phyloP scores from a whole-genome alignment of 2,113 vertebrate species.

The Cercocebus atys region DNA sequence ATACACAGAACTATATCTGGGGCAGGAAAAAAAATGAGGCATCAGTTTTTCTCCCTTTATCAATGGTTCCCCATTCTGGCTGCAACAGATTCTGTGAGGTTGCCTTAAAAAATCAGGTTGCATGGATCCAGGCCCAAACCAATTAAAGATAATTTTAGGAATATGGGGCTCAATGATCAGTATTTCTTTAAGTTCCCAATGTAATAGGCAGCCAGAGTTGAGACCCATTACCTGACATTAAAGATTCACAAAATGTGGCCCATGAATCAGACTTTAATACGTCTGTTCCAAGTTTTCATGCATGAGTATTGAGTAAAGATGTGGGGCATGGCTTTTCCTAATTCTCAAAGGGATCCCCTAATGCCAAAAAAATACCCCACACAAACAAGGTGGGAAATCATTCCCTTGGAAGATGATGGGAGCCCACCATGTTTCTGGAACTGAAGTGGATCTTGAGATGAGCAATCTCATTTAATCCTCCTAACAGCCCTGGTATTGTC shows the following conservation, averaged over 20 bases:
- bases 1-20: neutral
- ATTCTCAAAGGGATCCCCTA: neutral
- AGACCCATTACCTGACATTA: neutral
- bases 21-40: neutral
- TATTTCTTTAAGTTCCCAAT: neutral
- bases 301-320: neutral
- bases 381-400: too few relatives aligned
- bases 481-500: neutral
- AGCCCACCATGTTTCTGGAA: neutral
- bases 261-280: neutral
- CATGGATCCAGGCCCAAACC: neutral
- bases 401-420: neutral
- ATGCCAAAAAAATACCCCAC: neutral
- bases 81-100: neutral
- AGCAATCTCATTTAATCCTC: neutral
- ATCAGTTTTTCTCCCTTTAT: accelerated
- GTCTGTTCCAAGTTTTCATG: neutral
- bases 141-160: neutral
- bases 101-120: neutral
- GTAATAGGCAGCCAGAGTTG: neutral
- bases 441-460: too few relatives aligned
- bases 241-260: neutral
- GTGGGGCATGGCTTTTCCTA: neutral
- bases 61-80: neutral
- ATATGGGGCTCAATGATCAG: neutral